Evolutionary conservation across 2,888 invertebrate genomes (phyloP).

Genomic region (Mesochorus sp.): DNA sequence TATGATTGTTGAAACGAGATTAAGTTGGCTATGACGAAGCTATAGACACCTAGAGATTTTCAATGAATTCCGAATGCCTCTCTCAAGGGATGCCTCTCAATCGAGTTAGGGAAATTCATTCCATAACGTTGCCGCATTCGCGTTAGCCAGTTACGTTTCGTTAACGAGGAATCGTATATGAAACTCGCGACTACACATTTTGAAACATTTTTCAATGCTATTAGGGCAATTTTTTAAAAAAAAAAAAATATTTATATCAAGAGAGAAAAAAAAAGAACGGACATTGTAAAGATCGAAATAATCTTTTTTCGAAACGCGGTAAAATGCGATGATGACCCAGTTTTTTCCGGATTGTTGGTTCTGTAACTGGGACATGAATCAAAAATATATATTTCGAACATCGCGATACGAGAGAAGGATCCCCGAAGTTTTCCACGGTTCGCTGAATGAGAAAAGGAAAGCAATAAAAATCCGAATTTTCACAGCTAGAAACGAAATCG

Average conservation of each 20-base stretch:
- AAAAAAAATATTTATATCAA: background rate
- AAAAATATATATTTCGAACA: constrained; percentile 41
- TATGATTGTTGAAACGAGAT: constrained; percentile 27
- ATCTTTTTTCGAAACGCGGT: background rate
- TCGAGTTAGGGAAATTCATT: constrained; percentile 7
- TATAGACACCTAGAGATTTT: constrained; percentile 32
- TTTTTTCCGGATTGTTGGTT: constrained; percentile 32
- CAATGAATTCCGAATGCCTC: constrained; percentile 31
- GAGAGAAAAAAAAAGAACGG: background rate
- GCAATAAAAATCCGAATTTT: constrained; percentile 47
- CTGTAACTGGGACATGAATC: constrained; percentile 44
- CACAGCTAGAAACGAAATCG: constrained; percentile 24
- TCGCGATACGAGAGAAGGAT: constrained; percentile 25
- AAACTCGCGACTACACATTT: background rate
- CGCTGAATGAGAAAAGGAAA: constrained; percentile 18
- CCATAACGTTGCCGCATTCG: background rate
- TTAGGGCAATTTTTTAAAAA: background rate
- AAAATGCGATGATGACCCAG: constrained; percentile 11
- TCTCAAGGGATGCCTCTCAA: constrained; percentile 11
- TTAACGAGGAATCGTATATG: background rate
- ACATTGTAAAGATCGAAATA: no score
- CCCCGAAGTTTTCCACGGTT: constrained; percentile 18
- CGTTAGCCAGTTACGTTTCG: background rate
- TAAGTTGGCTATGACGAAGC: constrained; percentile 21
- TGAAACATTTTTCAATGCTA: background rate